Evolutionary conservation across 2,888 invertebrate species (phyloP).

Genomic region (Sminthurides aquaticus): DNA sequence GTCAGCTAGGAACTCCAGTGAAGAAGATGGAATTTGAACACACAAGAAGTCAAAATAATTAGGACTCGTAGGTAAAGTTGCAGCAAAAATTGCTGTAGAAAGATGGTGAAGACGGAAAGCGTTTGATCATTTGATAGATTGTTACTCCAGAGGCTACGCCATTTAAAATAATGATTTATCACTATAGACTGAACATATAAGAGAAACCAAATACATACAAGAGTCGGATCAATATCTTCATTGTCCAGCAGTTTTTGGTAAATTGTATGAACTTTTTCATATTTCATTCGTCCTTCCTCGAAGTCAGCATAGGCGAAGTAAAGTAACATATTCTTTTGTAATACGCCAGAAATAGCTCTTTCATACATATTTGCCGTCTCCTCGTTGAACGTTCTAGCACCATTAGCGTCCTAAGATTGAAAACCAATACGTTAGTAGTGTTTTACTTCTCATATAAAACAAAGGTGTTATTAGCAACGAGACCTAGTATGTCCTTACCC

Average conservation of each 20-base stretch:
- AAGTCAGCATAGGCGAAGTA: constrained; percentile 99
- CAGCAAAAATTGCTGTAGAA: too few relatives aligned
- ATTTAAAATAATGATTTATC: too few relatives aligned
- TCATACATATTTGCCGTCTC: constrained; percentile 94
- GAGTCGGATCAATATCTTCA: constrained; percentile 85
- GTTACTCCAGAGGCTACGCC: too few relatives aligned
- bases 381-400: constrained; percentile 84
- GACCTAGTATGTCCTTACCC: constrained; percentile 61
- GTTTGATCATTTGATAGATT: too few relatives aligned
- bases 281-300: constrained; percentile 91
- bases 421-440: background rate
- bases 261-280: constrained; percentile 92
- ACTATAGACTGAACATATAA: constrained; percentile 7
- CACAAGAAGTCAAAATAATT: too few relatives aligned
- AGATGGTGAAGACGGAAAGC: too few relatives aligned
- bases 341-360: constrained; percentile 77
- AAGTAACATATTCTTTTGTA: constrained; percentile 83
- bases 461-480: too few relatives aligned
- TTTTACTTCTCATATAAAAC: too few relatives aligned
- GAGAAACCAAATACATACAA: constrained; percentile 55
- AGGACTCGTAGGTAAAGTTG: too few relatives aligned
- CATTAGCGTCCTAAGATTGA: constrained; percentile 80
- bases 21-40: too few relatives aligned
- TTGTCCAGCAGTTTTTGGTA: constrained; percentile 86
- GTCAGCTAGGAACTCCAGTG: too few relatives aligned